Evolutionary conservation across 2,888 invertebrate genomes (phyloP).

Genomic region (Epistrophella euchroma): DNA sequence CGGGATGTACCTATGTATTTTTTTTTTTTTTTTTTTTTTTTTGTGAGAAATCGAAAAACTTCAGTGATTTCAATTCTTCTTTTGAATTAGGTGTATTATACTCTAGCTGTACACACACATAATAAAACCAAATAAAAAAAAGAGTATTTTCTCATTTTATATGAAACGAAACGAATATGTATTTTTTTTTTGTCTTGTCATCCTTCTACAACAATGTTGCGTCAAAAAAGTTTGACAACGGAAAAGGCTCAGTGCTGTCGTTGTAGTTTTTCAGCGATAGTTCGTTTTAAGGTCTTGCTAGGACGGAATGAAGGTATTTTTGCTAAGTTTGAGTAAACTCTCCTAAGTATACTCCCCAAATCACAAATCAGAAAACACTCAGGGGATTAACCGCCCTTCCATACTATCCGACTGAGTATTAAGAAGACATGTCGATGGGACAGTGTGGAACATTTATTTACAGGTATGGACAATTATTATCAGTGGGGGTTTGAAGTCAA

Average conservation of each 20-base stretch:
- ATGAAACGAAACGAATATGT: not conserved
- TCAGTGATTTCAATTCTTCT: slow-evolving; percentile 22
- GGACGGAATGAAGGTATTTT: too few species aligned
- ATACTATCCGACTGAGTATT: too few species aligned
- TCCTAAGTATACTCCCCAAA: too few species aligned
- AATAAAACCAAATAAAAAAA: slow-evolving; percentile 24
- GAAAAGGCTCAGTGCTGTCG: not conserved
- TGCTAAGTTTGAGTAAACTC: too few species aligned
- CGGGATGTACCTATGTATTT: not conserved
- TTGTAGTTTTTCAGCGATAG: not conserved
- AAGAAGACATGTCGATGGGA: too few species aligned
- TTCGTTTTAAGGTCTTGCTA: not conserved
- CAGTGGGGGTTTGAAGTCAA: too few species aligned
- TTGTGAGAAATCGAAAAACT: slow-evolving; percentile 25
- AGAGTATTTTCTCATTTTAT: slow-evolving; percentile 1
- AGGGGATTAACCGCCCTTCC: too few species aligned
- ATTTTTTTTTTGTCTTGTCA: not conserved
- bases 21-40: not conserved
- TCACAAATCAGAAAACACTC: too few species aligned
- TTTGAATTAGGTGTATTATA: slow-evolving; percentile 29
- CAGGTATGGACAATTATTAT: too few species aligned
- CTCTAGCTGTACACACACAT: not conserved
- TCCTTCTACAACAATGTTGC: not conserved
- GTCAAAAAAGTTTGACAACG: not conserved
- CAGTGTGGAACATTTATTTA: too few species aligned